These are phyloP conservation scores for Athalia cordata DNA, from an alignment of 2,888 invertebrate genomes.

Conservation along the genomic window DNA sequence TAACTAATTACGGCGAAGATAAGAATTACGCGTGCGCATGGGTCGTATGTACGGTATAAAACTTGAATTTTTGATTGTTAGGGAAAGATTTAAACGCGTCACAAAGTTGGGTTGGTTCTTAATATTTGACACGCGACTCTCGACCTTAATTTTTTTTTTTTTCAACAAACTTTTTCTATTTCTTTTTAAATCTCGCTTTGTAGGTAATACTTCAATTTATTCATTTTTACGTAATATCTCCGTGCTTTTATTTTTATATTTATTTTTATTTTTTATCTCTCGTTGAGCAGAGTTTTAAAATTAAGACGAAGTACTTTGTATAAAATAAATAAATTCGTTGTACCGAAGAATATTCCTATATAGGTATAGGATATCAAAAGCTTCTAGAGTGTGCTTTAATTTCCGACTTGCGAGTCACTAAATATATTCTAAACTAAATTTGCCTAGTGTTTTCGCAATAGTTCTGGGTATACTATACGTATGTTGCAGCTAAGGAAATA, in stretches of 20 bases:
- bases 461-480: background rate
- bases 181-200: no score
- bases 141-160: background rate
- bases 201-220: no score
- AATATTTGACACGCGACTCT: constrained; percentile 2
- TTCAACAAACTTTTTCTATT: background rate
- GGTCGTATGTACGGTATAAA: background rate
- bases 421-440: constrained; percentile 2
- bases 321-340: no score
- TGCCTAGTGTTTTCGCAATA: background rate
- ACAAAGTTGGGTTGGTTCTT: background rate
- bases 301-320: no score
- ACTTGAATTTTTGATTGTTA: constrained; percentile 17
- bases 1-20: background rate
- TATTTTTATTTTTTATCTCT: no score
- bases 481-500: constrained; percentile 16
- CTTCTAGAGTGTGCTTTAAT: background rate
- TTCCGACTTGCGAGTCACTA: background rate
- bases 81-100: background rate
- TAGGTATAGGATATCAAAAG: no score
- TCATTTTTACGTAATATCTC: no score
- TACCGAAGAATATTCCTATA: no score
- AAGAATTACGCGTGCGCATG: no score
- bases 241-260: no score
- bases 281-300: no score